Evolutionary conservation across 2,888 invertebrate genomes (phyloP), one percentile per base, ranked within the genome.

Genomic region (Tryphoninae sp.): DNA sequence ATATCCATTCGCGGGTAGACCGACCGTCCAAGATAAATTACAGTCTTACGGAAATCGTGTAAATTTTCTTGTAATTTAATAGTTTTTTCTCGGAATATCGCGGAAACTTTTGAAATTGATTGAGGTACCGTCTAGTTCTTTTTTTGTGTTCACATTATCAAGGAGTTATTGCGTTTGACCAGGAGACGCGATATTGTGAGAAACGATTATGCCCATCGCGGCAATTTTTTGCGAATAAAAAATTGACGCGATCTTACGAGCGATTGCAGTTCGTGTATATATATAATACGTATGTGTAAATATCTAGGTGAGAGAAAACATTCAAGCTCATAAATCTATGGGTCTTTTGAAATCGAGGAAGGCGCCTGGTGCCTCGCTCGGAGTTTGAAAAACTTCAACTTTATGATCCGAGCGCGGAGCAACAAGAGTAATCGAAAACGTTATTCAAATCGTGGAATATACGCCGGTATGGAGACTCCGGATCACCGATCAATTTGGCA

Each of bases 381-480:
- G 16, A 8, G 61, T 58, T 73, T 72, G 62, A 67, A 42, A 82
- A 79, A 76, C 53, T 79, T 68, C 67, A 76, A 82, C 62, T 79
- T 72, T 68, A 72, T 49, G 59, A 73, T 23, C 53, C 45, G 45
- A 11, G 33, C 40, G 26, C 55, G 58, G 55, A 53, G 65, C 64
- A 75, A 65, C 42, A 53, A 61, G 74, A 80, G 74, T 77, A 62
- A 80, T 78, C 58, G 82, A 80, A 76, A 73, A 53, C 68, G 62
- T 79, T 82, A 79, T 82, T 79, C 71, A 79, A 79, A 76, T 82
- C 58, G 59, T 79, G 62, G 62, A 72, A 76, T 61, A 68, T 45
- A 74, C 53, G 62, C 53, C 45, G 45, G 22, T 55, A 49, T 19
- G 51, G 40, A 45, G 26, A 65, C 16, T 45, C 51, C 40, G 22